phyloP scores from a whole-genome alignment of 2,113 vertebrate genomes.

The Phycodurus eques region DNA sequence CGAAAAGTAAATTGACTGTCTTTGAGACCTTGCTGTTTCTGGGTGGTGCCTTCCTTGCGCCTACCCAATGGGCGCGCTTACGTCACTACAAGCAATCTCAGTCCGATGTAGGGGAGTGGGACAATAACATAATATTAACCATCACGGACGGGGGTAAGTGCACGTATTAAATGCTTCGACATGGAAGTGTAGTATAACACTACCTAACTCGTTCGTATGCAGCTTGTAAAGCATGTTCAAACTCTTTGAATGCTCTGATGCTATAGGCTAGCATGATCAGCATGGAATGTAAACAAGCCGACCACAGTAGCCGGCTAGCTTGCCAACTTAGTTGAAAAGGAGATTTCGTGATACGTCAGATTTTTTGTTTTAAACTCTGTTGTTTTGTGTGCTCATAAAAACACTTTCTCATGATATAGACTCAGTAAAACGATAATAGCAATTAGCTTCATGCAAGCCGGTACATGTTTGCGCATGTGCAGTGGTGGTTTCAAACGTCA shows the following conservation, averaged over 20 bases:
- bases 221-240: neutral
- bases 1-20: neutral
- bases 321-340: neutral
- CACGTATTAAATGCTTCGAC: neutral
- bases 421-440: neutral
- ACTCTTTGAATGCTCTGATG: constrained; percentile 14
- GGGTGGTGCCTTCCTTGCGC: constrained; percentile 26
- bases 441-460: constrained; percentile 20
- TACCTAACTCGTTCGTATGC: neutral
- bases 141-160: constrained; percentile 43
- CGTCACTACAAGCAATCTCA: constrained; percentile 62
- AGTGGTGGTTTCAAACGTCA: constrained; percentile 17
- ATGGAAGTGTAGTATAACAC: fast-evolving
- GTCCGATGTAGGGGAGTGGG: constrained; percentile 52
- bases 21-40: constrained; percentile 46
- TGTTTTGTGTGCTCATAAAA: no score
- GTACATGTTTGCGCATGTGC: constrained; percentile 37
- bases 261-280: constrained; percentile 45
- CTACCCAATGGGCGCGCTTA: constrained; percentile 20
- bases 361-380: neutral
- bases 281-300: constrained; percentile 53
- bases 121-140: constrained; percentile 10
- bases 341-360: neutral
- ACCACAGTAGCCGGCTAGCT: constrained; percentile 40
- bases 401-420: neutral